Evolutionary conservation across 1,140 invertebrate species (phyloP).

Genomic region (Metopolophium dirhodum): DNA sequence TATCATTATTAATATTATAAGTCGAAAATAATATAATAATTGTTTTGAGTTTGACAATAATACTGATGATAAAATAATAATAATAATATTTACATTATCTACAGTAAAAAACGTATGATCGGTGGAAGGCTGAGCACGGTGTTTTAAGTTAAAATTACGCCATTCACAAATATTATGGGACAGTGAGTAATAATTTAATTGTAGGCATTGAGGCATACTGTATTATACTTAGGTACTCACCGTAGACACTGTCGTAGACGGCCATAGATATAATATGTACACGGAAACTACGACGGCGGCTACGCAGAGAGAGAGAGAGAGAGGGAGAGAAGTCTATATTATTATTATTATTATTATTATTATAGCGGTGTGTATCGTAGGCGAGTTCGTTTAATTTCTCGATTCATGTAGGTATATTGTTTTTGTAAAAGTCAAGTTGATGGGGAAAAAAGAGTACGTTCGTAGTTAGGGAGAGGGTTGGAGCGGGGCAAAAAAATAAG

Average conservation of each 20-base stretch:
- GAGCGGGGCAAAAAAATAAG: neutral
- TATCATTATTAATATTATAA: too few relatives aligned
- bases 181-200: neutral
- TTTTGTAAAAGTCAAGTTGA: conserved; percentile 15
- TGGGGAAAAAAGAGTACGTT: neutral
- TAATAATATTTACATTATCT: neutral
- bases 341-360: neutral
- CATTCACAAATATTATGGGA: neutral
- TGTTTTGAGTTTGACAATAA: too few relatives aligned
- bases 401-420: conserved; percentile 15
- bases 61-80: too few relatives aligned
- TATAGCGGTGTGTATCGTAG: neutral
- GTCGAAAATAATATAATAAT: too few relatives aligned
- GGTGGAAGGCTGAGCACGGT: neutral
- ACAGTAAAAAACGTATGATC: neutral
- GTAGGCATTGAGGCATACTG: too few relatives aligned
- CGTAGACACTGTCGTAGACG: neutral
- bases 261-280: too few relatives aligned
- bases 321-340: neutral
- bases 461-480: too few relatives aligned
- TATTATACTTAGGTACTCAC: too few relatives aligned
- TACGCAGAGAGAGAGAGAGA: neutral
- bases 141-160: neutral
- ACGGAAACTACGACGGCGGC: too few relatives aligned
- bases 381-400: conserved; percentile 4